phyloP scores from a whole-genome alignment of 64 coral and sea anemone species.

The Exaiptasia diaphana region DNA sequence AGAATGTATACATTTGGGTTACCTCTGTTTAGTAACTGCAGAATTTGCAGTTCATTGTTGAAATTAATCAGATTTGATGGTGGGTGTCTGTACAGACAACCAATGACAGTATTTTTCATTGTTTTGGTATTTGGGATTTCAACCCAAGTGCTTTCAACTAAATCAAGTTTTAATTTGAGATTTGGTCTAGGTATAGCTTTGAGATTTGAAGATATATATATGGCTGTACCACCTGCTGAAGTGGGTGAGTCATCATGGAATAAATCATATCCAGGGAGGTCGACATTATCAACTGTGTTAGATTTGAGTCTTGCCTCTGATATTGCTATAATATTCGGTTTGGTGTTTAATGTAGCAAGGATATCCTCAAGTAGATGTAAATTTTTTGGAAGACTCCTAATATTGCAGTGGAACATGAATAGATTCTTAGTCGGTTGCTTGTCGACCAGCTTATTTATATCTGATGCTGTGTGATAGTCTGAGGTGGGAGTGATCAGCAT shows the following conservation, averaged over 20 bases:
- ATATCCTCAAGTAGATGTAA: slow-evolving; percentile 29
- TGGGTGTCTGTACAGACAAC: slow-evolving; percentile 22
- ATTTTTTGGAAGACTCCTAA: slow-evolving; percentile 34
- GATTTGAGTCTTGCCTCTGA: slow-evolving; percentile 21
- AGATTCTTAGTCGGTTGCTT: slow-evolving; percentile 11
- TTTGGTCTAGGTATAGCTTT: slow-evolving; percentile 56
- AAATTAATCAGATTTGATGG: neutral
- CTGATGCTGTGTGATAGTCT: slow-evolving; percentile 15
- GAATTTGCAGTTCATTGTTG: neutral
- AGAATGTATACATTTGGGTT: neutral
- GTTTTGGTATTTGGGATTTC: no score
- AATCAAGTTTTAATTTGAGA: slow-evolving; percentile 47
- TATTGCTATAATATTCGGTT: slow-evolving; percentile 29
- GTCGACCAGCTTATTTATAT: slow-evolving; percentile 5
- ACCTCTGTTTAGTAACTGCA: neutral
- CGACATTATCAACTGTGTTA: slow-evolving; percentile 29
- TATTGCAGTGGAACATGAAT: slow-evolving; percentile 43
- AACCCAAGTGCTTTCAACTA: slow-evolving; percentile 66
- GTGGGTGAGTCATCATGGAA: slow-evolving; percentile 17
- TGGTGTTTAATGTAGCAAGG: neutral
- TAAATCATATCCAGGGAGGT: slow-evolving; percentile 33
- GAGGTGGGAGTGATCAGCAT: slow-evolving; percentile 23
- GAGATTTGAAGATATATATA: slow-evolving; percentile 52
- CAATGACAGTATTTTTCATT: no score
- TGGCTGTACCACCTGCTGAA: slow-evolving; percentile 50